These are phyloP conservation scores for Tetraneura akinire DNA, from an alignment of 1,140 invertebrate species.

Conservation along the genomic window DNA sequence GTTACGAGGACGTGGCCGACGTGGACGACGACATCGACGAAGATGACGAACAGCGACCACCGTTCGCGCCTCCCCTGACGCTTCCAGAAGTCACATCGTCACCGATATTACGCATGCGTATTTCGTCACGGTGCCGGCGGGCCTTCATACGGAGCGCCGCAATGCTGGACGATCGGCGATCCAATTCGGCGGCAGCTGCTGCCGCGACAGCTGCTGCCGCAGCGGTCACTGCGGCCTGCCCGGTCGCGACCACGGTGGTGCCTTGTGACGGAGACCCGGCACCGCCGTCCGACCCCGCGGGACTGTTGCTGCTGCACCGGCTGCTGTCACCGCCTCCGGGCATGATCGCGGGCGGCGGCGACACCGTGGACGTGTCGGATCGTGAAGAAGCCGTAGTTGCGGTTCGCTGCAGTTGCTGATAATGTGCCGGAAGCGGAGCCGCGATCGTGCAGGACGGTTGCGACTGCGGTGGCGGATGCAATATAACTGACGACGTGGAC, in stretches of 20 bases:
- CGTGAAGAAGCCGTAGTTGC: slow-evolving; percentile 73
- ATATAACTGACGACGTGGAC: slow-evolving; percentile 57
- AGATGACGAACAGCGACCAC: neutral
- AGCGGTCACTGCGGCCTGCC: slow-evolving; percentile 3
- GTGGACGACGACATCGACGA: slow-evolving; percentile 16
- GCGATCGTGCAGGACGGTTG: slow-evolving; percentile 80
- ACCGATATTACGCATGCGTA: slow-evolving; percentile 58
- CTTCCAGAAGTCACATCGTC: neutral
- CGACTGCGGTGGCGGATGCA: slow-evolving; percentile 66
- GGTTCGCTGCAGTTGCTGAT: slow-evolving; percentile 57
- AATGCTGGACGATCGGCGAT: slow-evolving; percentile 85
- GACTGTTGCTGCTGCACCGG: slow-evolving; percentile 63
- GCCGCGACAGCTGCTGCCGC: slow-evolving; percentile 56
- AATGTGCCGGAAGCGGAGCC: slow-evolving; percentile 62
- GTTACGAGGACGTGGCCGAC: neutral
- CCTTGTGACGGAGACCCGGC: slow-evolving; percentile 54
- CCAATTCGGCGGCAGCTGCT: slow-evolving; percentile 65
- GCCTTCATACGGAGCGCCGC: slow-evolving; percentile 87
- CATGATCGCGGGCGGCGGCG: neutral
- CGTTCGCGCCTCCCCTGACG: neutral
- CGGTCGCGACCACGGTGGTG: slow-evolving; percentile 59
- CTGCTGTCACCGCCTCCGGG: slow-evolving; percentile 61
- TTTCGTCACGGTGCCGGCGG: slow-evolving; percentile 79
- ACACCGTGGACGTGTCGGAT: too few species aligned
- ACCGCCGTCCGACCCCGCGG: slow-evolving; percentile 46